phyloP scores from a whole-genome alignment of 2,888 invertebrate species.

The Lymantria monacha region DNA sequence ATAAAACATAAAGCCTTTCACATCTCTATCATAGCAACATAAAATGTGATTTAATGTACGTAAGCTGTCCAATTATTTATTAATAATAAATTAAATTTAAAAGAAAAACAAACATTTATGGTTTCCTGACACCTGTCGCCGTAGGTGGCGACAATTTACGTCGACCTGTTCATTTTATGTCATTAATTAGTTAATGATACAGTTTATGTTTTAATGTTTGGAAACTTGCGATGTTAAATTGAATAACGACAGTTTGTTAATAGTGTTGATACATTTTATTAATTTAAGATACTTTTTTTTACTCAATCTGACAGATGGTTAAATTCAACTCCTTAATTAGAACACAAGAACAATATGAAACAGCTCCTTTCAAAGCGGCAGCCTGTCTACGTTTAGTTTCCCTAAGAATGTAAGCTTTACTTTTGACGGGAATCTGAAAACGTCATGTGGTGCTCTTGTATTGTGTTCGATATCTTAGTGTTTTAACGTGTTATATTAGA shows the following conservation, averaged over 20 bases:
- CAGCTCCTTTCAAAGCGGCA: too few relatives aligned
- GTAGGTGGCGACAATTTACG: constrained; percentile 39
- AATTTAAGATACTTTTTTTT: neutral
- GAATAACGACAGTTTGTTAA: constrained; percentile 23
- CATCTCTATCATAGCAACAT: too few relatives aligned
- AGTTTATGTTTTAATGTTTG: constrained; percentile 38
- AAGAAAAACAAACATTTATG: constrained; percentile 16
- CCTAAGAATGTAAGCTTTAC: too few relatives aligned
- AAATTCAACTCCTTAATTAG: too few relatives aligned
- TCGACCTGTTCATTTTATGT: constrained; percentile 26
- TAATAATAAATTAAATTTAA: constrained; percentile 37
- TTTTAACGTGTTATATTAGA: too few relatives aligned
- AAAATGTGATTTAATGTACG: constrained; percentile 22
- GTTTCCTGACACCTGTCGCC: constrained; percentile 44
- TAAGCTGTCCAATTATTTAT: constrained; percentile 30
- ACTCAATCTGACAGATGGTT: too few relatives aligned
- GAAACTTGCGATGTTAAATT: constrained; percentile 29
- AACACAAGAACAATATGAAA: too few relatives aligned
- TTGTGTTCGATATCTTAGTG: too few relatives aligned
- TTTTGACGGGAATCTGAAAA: too few relatives aligned
- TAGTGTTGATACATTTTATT: constrained; percentile 4
- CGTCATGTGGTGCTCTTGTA: too few relatives aligned
- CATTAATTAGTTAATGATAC: constrained; percentile 37
- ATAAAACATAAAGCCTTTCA: too few relatives aligned
- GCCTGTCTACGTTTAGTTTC: too few relatives aligned